Evolutionary conservation across 2,888 invertebrate species (phyloP).

Genomic region (Thecocarcelia acutangulata): DNA sequence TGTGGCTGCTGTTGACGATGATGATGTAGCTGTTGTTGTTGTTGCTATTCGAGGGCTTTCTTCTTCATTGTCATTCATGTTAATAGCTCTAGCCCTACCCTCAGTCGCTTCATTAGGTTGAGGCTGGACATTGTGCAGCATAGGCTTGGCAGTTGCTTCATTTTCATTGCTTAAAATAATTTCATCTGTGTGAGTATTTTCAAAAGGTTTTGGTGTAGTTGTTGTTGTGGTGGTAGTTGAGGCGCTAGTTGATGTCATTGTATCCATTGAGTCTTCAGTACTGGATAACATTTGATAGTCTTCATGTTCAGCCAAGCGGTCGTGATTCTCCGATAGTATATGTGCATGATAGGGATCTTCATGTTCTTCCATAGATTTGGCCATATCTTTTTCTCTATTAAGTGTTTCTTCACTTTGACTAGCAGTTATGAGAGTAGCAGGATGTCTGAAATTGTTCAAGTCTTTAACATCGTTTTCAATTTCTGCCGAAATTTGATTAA

Average conservation of each 20-base stretch:
- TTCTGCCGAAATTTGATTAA: conserved; percentile 76
- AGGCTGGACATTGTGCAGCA: conserved; percentile 20
- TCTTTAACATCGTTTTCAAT: conserved; percentile 77
- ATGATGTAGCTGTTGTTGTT: conserved; percentile 49
- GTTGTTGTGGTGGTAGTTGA: conserved; percentile 68
- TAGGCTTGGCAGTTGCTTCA: conserved; percentile 74
- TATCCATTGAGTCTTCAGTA: conserved; percentile 74
- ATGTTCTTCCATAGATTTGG: conserved; percentile 66
- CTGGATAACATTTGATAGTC: conserved; percentile 77
- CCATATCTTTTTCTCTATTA: conserved; percentile 61
- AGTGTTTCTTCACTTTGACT: conserved; percentile 75
- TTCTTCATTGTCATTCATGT: conserved; percentile 72
- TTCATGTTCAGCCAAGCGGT: conserved; percentile 78
- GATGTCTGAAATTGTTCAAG: conserved; percentile 78
- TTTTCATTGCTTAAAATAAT: conserved; percentile 75
- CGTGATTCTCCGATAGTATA: conserved; percentile 79
- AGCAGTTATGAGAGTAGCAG: conserved; percentile 78
- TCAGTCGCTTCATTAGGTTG: conserved; percentile 67
- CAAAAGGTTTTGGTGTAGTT: conserved; percentile 55
- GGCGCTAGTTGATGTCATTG: conserved; percentile 37
- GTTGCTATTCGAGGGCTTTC: conserved; percentile 39
- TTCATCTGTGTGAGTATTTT: conserved; percentile 63
- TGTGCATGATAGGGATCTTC: conserved; percentile 79
- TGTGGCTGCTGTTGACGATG: conserved; percentile 51
- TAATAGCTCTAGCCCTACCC: conserved; percentile 78